phyloP scores from a whole-genome alignment of 1,140 invertebrate genomes.

The Dendrolimus kikuchii region DNA sequence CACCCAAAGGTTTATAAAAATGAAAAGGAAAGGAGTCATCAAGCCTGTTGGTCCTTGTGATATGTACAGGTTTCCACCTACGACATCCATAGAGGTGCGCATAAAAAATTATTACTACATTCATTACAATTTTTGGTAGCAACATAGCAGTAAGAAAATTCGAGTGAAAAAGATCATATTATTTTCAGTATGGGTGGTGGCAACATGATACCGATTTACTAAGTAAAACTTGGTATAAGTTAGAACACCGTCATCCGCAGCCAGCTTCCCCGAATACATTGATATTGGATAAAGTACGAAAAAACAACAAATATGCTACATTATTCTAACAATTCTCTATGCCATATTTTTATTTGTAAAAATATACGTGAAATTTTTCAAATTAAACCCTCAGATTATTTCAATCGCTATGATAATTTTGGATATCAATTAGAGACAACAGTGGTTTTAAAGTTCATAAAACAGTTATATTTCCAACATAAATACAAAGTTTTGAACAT shows the following conservation, averaged over 20 bases:
- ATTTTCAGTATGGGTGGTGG: conserved; percentile 51
- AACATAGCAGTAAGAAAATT: too few species aligned
- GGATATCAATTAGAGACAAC: too few species aligned
- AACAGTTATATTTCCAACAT: too few species aligned
- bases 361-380: background rate
- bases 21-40: conserved; percentile 58
- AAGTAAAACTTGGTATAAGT: conserved; percentile 36
- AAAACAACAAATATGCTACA: conserved; percentile 61
- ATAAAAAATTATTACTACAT: background rate
- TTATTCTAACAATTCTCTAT: conserved; percentile 30
- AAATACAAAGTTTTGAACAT: too few species aligned
- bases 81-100: conserved; percentile 39
- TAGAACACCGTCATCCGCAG: conserved; percentile 40
- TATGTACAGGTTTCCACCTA: conserved; percentile 44
- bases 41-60: conserved; percentile 50
- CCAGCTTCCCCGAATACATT: conserved; percentile 44
- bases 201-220: conserved; percentile 36
- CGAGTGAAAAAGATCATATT: background rate
- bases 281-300: conserved; percentile 48
- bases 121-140: too few species aligned
- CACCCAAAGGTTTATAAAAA: conserved; percentile 41
- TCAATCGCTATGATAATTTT: background rate
- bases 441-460: too few species aligned
- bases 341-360: background rate
- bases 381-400: background rate